Evolutionary conservation across 2,797 vertebrate species (phyloP), one percentile per base, ranked within the genome.

Genomic region (Buceros bicornis): DNA sequence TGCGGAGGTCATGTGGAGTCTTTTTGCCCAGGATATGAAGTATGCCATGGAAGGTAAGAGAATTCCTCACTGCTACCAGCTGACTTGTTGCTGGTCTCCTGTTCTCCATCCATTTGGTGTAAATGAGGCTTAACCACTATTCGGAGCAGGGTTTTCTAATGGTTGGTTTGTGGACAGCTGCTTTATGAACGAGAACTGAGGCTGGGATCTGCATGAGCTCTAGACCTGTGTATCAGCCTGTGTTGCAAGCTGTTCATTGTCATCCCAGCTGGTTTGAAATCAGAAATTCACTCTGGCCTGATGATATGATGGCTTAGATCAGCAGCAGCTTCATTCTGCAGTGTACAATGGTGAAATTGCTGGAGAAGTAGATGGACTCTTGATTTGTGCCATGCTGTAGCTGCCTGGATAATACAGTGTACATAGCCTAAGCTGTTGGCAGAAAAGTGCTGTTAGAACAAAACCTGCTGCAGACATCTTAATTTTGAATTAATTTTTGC

Each of bases 1-100:
- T 1, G 99, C 99, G 1, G 99, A 99, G 94, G 99, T 99, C 90
- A 99, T 99, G 99, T 99, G 99, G 99, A 99, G 98, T 90, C 99
- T 99, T 97, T 99, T 99, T 97, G 98, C 99, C 91, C 99, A 99
- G 98, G 99, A 99, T 95, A 99, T 99, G 99, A 99, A 98, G 93
- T 99, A 99, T 2, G 99, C 99, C 72, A 99, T 99, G 99, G 99
- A 99, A 98, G 99, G 99, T 99, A 97, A 98, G 98, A 65, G 10
- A 61, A 16, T 35, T 60, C 35, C 42, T 77, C 31, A 4, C 15
- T 67, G 21, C 22, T 83, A 33, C 70, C 22, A 61, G 10, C 21
- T 78, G 70, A 51, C 26, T 65, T 50, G 5, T 70, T 51, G 16
- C 43, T 86, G 14, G 62, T 58, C 14, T 89, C 29, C 37, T 76